Percentiles rank a stretch among this genome's conserved stretches.
phyloP scores from a whole-genome alignment of 2,888 invertebrate genomes.

The Dicyrtomina minuta region DNA sequence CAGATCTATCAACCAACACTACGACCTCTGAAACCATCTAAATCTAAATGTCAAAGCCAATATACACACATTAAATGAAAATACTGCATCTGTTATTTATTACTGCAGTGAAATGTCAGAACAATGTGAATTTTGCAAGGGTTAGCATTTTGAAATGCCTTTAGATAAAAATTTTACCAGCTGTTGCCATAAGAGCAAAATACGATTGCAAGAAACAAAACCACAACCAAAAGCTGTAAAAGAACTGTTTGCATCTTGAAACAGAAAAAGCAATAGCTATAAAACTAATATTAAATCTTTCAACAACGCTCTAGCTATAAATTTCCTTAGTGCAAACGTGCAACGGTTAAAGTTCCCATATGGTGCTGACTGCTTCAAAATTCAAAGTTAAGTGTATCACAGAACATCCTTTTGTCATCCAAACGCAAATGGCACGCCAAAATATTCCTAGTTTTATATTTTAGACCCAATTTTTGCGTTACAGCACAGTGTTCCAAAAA shows the following conservation, averaged over 20 bases:
- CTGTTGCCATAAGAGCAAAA: conserved; percentile 11
- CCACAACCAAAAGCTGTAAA: not conserved
- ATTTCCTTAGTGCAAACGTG: not conserved
- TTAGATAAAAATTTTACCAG: not conserved
- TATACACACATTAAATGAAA: too few species aligned
- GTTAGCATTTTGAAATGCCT: not conserved
- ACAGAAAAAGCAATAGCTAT: not conserved
- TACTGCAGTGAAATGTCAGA: too few species aligned
- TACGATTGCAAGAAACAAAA: not conserved
- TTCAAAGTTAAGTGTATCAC: not conserved
- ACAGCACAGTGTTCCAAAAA: not conserved
- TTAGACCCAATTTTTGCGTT: conserved; percentile 37
- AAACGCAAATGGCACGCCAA: not conserved
- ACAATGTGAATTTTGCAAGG: not conserved
- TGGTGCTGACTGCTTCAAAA: not conserved
- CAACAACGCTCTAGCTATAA: not conserved
- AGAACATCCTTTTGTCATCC: not conserved
- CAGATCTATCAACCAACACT: too few species aligned
- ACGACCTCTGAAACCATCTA: too few species aligned
- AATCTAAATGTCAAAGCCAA: too few species aligned
- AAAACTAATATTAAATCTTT: not conserved
- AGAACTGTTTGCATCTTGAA: not conserved
- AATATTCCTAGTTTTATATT: conserved; percentile 41
- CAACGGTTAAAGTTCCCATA: not conserved
- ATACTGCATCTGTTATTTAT: too few species aligned